A percentile compares a stretch with the other conserved stretches of the same genome.
Evolutionary conservation across 2,113 vertebrate genomes (phyloP).

Genomic region (Chunga burmeisteri): DNA sequence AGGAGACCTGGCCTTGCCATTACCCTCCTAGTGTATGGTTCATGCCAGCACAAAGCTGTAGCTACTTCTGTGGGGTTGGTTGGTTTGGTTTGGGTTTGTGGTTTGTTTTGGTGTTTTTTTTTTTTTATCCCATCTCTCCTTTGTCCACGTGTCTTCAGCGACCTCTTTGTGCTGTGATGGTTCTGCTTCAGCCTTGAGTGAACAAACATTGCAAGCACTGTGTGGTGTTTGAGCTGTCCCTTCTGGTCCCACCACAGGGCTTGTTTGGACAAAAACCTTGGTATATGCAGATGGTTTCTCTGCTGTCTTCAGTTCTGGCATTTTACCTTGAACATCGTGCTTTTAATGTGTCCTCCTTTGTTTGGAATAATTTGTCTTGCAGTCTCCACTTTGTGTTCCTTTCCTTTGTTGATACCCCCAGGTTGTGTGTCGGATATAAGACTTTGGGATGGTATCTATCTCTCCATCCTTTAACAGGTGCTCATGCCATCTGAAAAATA

Average conservation of each 20-base stretch:
- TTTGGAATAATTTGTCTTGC: not conserved
- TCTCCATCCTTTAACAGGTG: not conserved
- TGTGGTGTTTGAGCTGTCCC: not conserved
- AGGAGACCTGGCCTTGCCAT: not conserved
- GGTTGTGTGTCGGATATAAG: not conserved
- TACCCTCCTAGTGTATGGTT: not conserved
- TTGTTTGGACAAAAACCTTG: not conserved
- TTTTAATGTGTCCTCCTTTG: not conserved
- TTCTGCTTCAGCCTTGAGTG: not conserved
- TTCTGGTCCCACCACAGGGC: not conserved
- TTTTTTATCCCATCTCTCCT: not conserved
- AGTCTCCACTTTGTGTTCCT: not conserved
- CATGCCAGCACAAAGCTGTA: not conserved
- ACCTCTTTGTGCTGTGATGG: not conserved
- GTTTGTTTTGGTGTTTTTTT: not conserved
- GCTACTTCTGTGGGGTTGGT: not conserved
- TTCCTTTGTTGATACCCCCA: not conserved
- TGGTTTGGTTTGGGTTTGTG: not conserved
- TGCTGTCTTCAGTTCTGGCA: not conserved
- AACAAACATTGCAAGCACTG: not conserved
- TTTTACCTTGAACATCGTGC: not conserved
- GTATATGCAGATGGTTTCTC: not conserved
- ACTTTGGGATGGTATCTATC: not conserved
- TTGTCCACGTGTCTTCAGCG: not conserved
- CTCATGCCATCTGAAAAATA: not conserved